Percentiles rank a stretch among this genome's conserved stretches.
phyloP scores from a whole-genome alignment of 2,113 vertebrate genomes.

The Isurus oxyrinchus region DNA sequence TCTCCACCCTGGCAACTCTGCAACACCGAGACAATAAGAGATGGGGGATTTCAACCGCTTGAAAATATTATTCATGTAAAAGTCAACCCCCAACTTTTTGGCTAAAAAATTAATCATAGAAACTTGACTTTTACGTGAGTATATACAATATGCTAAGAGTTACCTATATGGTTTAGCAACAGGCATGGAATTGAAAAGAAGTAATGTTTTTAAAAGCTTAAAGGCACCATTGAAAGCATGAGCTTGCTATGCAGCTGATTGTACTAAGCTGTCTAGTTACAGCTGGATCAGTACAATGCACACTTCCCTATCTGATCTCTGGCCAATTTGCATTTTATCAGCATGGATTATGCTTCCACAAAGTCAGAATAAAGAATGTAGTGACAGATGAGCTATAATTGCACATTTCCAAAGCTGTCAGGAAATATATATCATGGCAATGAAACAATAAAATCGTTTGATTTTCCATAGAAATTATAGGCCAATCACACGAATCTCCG shows the following conservation, averaged over 20 bases:
- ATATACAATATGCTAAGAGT: background rate
- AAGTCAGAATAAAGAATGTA: background rate
- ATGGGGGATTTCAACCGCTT: too few relatives aligned
- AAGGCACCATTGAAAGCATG: background rate
- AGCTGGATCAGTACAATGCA: background rate
- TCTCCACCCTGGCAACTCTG: too few relatives aligned
- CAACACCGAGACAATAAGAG: too few relatives aligned
- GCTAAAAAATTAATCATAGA: too few relatives aligned
- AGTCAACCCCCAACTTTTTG: too few relatives aligned
- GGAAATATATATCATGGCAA: background rate
- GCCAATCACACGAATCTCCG: background rate
- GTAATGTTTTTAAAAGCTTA: background rate
- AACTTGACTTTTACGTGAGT: too few relatives aligned
- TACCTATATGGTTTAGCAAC: background rate
- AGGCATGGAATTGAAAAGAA: background rate
- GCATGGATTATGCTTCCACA: background rate
- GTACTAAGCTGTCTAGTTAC: background rate
- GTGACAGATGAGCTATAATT: conserved; percentile 17
- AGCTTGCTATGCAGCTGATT: background rate
- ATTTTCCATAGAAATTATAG: background rate
- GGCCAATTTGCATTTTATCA: conserved; percentile 12
- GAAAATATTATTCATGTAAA: too few relatives aligned
- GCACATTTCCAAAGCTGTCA: background rate
- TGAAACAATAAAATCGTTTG: background rate
- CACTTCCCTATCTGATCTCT: conserved; percentile 5